Percentiles rank a stretch among this genome's conserved stretches.
Evolutionary conservation across 2,888 invertebrate species (phyloP).

Genomic region (Pomacea canaliculata): DNA sequence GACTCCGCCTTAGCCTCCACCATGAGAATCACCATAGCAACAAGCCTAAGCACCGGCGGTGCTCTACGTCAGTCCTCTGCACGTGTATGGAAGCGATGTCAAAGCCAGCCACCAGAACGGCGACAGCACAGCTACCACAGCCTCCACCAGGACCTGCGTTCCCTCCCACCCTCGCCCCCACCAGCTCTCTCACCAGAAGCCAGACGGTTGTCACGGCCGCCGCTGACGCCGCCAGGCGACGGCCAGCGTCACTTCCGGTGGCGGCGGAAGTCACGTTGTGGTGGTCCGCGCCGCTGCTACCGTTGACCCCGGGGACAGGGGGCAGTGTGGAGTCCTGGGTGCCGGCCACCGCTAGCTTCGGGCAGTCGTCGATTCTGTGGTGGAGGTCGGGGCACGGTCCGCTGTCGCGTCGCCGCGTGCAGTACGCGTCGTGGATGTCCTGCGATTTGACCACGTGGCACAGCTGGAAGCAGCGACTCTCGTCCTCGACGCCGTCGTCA

Average conservation of each 20-base stretch:
- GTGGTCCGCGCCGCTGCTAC: constrained; percentile 10
- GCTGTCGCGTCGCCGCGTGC: constrained; percentile 4
- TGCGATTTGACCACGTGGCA: constrained; percentile 24
- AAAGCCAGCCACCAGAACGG: constrained; percentile 22
- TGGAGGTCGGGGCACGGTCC: constrained; percentile 18
- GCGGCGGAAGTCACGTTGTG: constrained; percentile 25
- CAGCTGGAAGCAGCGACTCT: constrained; percentile 20
- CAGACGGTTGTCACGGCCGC: too few relatives aligned
- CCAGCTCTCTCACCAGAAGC: constrained; percentile 4
- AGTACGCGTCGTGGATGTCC: constrained; percentile 17
- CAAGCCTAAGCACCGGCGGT: not conserved
- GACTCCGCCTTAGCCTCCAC: too few relatives aligned
- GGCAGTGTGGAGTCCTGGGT: not conserved
- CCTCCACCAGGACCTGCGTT: not conserved
- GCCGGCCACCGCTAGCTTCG: not conserved
- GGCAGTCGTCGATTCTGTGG: constrained; percentile 9
- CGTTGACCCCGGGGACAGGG: not conserved
- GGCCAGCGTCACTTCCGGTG: constrained; percentile 3
- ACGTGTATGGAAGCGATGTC: constrained; percentile 20
- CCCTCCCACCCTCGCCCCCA: not conserved
- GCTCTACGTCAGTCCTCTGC: constrained; percentile 29
- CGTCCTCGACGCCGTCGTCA: not conserved
- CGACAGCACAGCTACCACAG: constrained; percentile 6
- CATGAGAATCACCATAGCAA: not conserved
- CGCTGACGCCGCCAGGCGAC: constrained; percentile 10